Percentiles rank a stretch among this genome's conserved stretches.
Conservation (phyloP, 2,797 vertebrate species). For the Emys orbicularis region DNA sequence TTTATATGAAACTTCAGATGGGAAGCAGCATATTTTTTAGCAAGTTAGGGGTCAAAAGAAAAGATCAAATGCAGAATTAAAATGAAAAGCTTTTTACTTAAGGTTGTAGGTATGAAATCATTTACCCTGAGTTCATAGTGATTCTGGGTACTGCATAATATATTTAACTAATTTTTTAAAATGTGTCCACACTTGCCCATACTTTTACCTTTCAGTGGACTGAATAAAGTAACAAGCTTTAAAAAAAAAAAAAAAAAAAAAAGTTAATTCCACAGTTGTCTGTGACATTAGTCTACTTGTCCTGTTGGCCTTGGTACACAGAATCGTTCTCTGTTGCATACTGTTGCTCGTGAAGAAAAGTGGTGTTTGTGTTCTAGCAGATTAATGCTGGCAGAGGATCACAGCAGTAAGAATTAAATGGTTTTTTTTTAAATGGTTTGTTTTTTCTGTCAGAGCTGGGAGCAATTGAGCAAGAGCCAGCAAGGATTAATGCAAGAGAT, state of each 20-base stretch:
- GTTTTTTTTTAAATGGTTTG: not conserved
- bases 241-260: too few relatives aligned
- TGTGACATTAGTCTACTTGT: too few relatives aligned
- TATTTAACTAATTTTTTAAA: too few relatives aligned
- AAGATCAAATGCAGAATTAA: not conserved
- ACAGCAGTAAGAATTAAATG: not conserved
- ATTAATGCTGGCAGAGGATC: not conserved
- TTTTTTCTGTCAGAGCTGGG: not conserved
- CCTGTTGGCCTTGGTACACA: too few relatives aligned
- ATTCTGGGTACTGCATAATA: not conserved
- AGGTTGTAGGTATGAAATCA: not conserved
- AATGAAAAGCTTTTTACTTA: not conserved
- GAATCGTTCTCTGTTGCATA: too few relatives aligned
- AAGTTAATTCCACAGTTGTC: too few relatives aligned
- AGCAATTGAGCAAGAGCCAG: not conserved
- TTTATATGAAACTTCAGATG: not conserved
- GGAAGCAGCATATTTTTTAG: not conserved
- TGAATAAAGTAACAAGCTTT: too few relatives aligned
- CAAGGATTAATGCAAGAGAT: too few relatives aligned
- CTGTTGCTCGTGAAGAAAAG: too few relatives aligned
- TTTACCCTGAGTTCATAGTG: not conserved
- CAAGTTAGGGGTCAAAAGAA: not conserved
- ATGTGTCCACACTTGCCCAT: too few relatives aligned
- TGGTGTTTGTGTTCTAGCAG: too few relatives aligned
- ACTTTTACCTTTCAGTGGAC: too few relatives aligned